Percentiles rank a stretch among this genome's conserved stretches.
These are phyloP conservation scores for Illadopsis cleaveri DNA, from an alignment of 2,113 vertebrate genomes.

Conservation along the genomic window DNA sequence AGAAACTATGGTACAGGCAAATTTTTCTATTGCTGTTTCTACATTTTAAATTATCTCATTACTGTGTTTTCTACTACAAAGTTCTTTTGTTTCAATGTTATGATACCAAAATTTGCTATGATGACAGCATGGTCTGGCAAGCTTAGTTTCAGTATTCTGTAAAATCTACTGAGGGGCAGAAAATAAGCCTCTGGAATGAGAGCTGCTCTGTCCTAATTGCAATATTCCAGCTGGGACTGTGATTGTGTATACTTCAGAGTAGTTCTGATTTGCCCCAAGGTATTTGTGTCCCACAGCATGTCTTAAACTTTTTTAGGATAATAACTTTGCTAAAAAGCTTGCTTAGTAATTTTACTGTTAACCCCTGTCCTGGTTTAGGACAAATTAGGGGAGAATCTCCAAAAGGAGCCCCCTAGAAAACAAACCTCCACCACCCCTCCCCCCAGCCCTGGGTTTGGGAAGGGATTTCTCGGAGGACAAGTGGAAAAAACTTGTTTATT, in stretches of 20 bases:
- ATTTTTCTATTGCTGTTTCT: neutral
- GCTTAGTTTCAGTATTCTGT: neutral
- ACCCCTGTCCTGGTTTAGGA: too few species aligned
- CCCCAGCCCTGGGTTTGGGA: too few species aligned
- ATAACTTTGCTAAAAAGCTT: neutral
- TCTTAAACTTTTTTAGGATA: neutral
- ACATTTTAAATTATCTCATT: neutral
- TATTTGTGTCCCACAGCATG: neutral
- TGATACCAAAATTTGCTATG: neutral
- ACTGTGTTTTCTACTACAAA: neutral
- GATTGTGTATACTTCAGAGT: slow-evolving; percentile 9
- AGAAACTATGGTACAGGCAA: neutral
- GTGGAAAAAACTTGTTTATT: too few species aligned
- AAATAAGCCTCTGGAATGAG: neutral
- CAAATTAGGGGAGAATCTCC: too few species aligned
- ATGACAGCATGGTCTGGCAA: neutral
- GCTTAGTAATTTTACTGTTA: neutral
- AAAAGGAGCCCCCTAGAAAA: too few species aligned
- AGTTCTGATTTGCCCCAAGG: neutral
- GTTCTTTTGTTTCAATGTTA: neutral
- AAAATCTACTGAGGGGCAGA: slow-evolving; percentile 7
- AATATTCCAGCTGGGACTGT: neutral
- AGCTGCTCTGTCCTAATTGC: neutral
- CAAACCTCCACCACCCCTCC: too few species aligned
- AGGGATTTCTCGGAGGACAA: too few species aligned